Conservation (phyloP, 2,888 invertebrate genomes). For the Linnaemya vulpina region DNA sequence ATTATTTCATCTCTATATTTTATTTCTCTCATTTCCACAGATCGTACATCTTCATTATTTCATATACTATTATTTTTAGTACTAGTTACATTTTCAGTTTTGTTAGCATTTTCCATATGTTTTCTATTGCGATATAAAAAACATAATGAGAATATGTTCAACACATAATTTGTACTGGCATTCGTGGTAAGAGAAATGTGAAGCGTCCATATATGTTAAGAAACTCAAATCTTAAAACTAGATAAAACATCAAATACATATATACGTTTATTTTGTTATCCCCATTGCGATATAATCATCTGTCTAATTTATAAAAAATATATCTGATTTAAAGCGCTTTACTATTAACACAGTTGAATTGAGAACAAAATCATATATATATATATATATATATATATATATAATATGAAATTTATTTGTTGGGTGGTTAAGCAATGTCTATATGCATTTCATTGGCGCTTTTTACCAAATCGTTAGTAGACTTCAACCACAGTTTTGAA, state of each 20-base stretch:
- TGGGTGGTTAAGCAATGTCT: no score
- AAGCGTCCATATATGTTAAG: conserved; percentile 19
- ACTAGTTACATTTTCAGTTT: conserved; percentile 44
- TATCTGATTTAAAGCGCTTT: no score
- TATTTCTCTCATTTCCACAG: conserved; percentile 54
- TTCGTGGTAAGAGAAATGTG: conserved; percentile 52
- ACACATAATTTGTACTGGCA: conserved; percentile 7
- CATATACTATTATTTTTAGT: conserved; percentile 44
- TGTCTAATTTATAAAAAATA: no score
- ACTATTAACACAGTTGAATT: no score
- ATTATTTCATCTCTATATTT: conserved; percentile 38
- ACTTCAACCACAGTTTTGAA: no score
- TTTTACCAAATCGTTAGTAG: no score
- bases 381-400: no score
- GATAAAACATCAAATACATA: not conserved
- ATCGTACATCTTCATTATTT: conserved; percentile 47
- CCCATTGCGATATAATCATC: no score
- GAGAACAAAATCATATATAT: no score
- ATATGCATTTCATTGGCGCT: no score
- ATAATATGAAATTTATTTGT: no score
- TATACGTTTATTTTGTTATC: not conserved
- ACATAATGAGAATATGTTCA: not conserved
- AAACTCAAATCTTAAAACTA: not conserved
- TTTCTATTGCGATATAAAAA: conserved; percentile 26
- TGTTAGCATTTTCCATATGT: conserved; percentile 40